Conservation (phyloP, 2,888 invertebrate genomes). For the Tetranychus piercei region DNA sequence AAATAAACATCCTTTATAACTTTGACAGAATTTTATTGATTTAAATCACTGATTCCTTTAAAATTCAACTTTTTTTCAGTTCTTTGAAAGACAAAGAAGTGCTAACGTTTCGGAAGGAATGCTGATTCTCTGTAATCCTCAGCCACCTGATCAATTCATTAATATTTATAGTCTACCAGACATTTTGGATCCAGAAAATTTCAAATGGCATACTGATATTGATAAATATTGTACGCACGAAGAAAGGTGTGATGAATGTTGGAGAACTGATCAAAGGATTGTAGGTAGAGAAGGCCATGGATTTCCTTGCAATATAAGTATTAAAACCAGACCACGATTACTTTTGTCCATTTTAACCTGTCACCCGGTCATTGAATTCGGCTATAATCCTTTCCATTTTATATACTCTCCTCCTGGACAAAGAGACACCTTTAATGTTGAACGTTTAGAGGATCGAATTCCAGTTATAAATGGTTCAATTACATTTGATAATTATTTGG, state of each 20-base stretch:
- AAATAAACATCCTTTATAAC: not conserved
- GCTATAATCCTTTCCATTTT: not conserved
- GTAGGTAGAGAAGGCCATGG: not conserved
- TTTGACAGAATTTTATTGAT: no score
- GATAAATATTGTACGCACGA: not conserved
- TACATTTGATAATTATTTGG: not conserved
- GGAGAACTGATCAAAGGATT: not conserved
- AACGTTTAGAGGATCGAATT: not conserved
- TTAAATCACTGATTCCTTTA: no score
- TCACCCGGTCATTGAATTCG: not conserved
- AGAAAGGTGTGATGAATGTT: not conserved
- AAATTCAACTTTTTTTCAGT: no score
- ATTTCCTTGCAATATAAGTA: not conserved
- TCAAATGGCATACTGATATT: not conserved
- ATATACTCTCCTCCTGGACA: not conserved
- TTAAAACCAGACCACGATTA: not conserved
- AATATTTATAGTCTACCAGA: not conserved
- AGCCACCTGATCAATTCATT: not conserved
- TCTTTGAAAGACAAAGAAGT: not conserved
- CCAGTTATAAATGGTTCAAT: not conserved
- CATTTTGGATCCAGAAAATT: not conserved
- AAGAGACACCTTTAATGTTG: not conserved
- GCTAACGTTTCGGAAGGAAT: not conserved
- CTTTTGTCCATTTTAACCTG: not conserved
- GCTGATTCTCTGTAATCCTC: not conserved